phyloP scores from a whole-genome alignment of 1,140 invertebrate genomes.

The Formica selysi region DNA sequence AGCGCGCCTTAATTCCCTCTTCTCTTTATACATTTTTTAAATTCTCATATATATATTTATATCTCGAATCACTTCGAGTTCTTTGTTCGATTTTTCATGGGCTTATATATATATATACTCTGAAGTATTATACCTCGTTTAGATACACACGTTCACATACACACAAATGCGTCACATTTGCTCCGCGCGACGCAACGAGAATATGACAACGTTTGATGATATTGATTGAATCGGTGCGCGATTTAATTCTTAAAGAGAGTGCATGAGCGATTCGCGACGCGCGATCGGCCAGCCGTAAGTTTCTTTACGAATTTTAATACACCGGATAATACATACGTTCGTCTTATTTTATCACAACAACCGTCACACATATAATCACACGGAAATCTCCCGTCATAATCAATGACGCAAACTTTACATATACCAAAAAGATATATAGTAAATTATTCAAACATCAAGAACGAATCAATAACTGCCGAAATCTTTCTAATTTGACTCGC shows the following conservation, averaged over 20 bases:
- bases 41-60: slow-evolving; percentile 65
- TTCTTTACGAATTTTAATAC: slow-evolving; percentile 3
- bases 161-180: slow-evolving; percentile 80
- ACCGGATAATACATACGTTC: not conserved
- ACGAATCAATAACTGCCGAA: slow-evolving; percentile 10
- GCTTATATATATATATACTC: slow-evolving; percentile 62
- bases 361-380: not conserved
- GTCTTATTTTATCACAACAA: not conserved
- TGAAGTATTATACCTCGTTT: slow-evolving; percentile 69
- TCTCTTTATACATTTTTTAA: slow-evolving; percentile 70
- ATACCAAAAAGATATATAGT: not conserved
- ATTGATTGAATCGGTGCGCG: slow-evolving; percentile 83
- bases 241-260: slow-evolving; percentile 84
- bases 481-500: slow-evolving; percentile 52
- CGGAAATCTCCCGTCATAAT: not conserved
- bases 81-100: slow-evolving; percentile 69
- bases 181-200: slow-evolving; percentile 75
- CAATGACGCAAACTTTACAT: not conserved
- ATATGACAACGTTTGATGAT: slow-evolving; percentile 81
- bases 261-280: slow-evolving; percentile 77
- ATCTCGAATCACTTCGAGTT: slow-evolving; percentile 65
- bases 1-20: slow-evolving; percentile 79
- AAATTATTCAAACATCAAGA: slow-evolving; percentile 7
- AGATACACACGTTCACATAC: slow-evolving; percentile 79
- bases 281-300: slow-evolving; percentile 60